Evolutionary conservation across 2,888 invertebrate species (phyloP), one percentile per base, ranked within the genome.

Genomic region (Microctonus brassicae): DNA sequence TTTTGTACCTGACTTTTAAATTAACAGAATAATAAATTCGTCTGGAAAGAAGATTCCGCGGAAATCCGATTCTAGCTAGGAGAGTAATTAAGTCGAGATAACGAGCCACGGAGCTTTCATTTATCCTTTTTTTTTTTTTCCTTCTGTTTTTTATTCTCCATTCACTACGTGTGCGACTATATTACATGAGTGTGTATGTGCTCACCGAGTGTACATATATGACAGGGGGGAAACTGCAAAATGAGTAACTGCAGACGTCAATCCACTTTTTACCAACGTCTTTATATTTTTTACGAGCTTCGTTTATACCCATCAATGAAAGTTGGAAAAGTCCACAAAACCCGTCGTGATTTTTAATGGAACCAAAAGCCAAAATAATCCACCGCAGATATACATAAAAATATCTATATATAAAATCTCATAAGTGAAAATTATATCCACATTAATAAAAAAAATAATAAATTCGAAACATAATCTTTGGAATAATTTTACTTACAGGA

Each of bases 41-140:
- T 33, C 11, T 17, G 58, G 63, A 67, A 73, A 71, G 69, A 26
- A 17, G 34, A n/a, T n/a, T n/a, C 53, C 20, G 55, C 34, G 55
- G 39, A 69, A 74, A 74, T 64, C 36, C 65, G 61, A 69, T 60
- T 72, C 71, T 62, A 29, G 26, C 60, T 47, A 39, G 29, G 13
- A 39, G 20, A 55, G 58, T 62, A 70, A 75, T 75, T 73, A 75
- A 71, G 70, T 64, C 36, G 69, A 55, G 58, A 69, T 73, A 76
- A 75, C 73, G 74, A 75, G 68, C 61, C 64, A 11, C 65, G 65
- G 60, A 60, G 62, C 66, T 73, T 69, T 52, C 66, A 70, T 72
- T 74, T 62, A 68, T 74, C 73, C 13, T 39, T 67, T 39, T 26
- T 9, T 29, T 26, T n/a, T 57, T 29, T 57, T 57, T n/a, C 10